Base-by-base conservation (phyloP, 2,888 invertebrate genomes). In the Drosophila melanosoma region DNA sequence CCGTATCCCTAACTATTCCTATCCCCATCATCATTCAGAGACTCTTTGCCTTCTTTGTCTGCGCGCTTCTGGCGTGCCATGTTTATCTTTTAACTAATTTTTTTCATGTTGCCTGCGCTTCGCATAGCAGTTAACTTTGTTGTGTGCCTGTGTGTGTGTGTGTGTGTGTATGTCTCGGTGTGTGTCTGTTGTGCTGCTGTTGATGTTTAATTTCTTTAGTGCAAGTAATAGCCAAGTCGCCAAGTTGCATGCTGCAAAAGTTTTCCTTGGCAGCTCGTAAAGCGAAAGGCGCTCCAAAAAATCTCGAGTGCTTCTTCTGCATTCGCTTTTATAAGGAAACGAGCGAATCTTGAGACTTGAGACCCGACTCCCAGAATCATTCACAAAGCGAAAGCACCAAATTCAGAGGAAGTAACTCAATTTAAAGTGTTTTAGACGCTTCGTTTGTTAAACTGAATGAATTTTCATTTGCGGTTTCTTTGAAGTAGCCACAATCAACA, bases 11-110 rank as follows among this genome's bases (percentile, higher is more conserved):
- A 38, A 26, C n/a, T 29, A 6, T 15, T 15, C 17, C 26, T 5
- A 29, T 51, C n/a, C 40, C 53, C n/a, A 45, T 61, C 20, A 38
- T 54, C 69, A 33, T 49, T 17, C 45, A 51, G 68, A 15, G 40
- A 26, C 45, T 49, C 69, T 77, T 69, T 69, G 75, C 60, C 71
- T 87, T 72, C 54, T 87, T 76, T 87, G 79, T 85, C 87, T 84
- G 87, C 68, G 76, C 83, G 70, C 81, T 83, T 75, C 76, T 85
- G 81, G 83, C 83, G 81, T 88, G 83, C 83, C 87, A 83, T 88
- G 89, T 88, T 87, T 90, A 89, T 90, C 89, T 89, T 87, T 87
- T 88, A 83, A 86, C 90, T 90, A 90, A 83, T 87, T 90, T 90
- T 87, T 86, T 87, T 74, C 81, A 83, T 88, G 87, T 80, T 85